Base-by-base conservation (phyloP, 2,888 invertebrate genomes). In the Eurytoma californica region DNA sequence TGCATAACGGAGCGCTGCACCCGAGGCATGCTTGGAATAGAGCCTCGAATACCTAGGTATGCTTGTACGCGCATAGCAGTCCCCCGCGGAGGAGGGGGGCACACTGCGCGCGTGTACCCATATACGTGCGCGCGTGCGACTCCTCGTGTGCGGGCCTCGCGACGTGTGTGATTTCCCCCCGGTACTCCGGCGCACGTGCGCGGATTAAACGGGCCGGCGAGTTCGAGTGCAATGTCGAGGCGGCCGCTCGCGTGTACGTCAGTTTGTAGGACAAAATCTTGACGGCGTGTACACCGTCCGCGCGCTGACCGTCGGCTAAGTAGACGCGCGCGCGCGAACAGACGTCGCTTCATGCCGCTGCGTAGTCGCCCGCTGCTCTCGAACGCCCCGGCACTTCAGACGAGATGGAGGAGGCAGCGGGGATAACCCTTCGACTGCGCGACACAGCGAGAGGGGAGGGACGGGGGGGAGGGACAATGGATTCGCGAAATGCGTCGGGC, bases 401-500 rank as follows among this genome's bases (percentile, higher is more conserved):
- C 76, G 75, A 58, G 75, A 67, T 66, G 72, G 72, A 72, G 72
- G 72, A 63, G 79, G 75, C 55, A 63, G 67, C 49, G 60, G 65
- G 61, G 66, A 67, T 75, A 75, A 75, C 76, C 80, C 80, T 74
- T 80, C 68, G 63, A 20, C 53, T 55, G 61, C n/a, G 47, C 4
- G 18, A 39, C 39, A 39, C 39, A 55, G 55, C 24, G 39, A 53
- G 57, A 30, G 70, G 51, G 39, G 18, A 66, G 69, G 69, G 57
- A 30, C 67, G 51, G 39, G 18, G 65, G 69, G 69, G 66, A 72
- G 82, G 79, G 78, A 73, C 82, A 82, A 83, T 81, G 82, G 83
- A 80, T 83, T 82, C 83, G 83, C 80, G 81, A 80, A 60, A 79
- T 75, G 73, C 80, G 77, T 78, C 81, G 78, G 77, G 79, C 12